phyloP scores from a whole-genome alignment of 2,113 vertebrate genomes.

The Melanostigma gelatinosum region DNA sequence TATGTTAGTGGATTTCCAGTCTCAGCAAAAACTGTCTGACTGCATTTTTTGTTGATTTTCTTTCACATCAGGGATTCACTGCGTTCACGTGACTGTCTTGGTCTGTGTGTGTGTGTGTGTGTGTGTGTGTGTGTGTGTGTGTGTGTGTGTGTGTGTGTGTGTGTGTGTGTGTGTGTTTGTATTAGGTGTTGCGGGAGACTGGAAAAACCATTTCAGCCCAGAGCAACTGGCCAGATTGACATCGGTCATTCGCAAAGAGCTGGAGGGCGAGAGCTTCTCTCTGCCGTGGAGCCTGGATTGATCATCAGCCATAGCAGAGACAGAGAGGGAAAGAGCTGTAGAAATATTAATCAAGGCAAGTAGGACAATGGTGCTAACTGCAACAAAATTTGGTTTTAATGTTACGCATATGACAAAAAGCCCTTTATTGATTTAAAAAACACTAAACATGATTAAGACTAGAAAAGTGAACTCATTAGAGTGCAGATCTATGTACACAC shows the following conservation, averaged over 20 bases:
- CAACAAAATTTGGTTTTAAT: neutral
- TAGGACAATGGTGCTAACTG: neutral
- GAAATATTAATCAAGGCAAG: neutral
- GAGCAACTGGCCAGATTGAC: constrained; percentile 78
- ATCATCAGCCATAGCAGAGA: constrained; percentile 1
- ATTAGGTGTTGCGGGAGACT: constrained; percentile 84
- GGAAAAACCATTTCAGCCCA: constrained; percentile 85
- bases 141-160: constrained; percentile 27
- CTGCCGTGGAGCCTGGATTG: constrained; percentile 76
- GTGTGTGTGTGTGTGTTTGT: constrained; percentile 42
- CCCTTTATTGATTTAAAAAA: neutral
- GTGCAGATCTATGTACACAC: neutral
- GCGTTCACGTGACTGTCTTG: neutral
- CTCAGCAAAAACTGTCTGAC: neutral
- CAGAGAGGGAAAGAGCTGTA: neutral
- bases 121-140: too few species aligned
- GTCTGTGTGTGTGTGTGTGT: constrained; percentile 8
- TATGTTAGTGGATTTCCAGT: neutral
- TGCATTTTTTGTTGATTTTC: neutral
- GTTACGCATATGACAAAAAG: neutral
- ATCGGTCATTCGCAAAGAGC: constrained; percentile 74
- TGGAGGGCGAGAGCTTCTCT: constrained; percentile 69
- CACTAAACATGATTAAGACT: neutral
- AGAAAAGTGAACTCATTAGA: neutral
- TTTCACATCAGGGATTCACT: neutral